Conservation (phyloP, 2,113 vertebrate genomes). For the Chaetorhynchus papuensis region DNA sequence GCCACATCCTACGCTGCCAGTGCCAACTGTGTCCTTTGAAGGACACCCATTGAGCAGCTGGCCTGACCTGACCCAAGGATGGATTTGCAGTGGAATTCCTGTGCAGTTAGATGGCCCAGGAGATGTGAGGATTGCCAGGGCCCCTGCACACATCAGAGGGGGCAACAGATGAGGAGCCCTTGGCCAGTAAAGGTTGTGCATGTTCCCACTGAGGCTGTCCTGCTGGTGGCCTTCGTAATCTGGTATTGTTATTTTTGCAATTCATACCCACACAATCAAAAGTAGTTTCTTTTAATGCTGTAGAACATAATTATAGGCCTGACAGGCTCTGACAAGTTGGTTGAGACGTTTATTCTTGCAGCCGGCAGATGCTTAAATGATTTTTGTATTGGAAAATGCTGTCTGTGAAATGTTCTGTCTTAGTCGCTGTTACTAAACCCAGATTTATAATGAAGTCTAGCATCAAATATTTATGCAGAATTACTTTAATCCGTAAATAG, state of each 20-base stretch:
- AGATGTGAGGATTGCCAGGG: background rate
- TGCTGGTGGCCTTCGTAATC: background rate
- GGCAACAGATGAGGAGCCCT: background rate
- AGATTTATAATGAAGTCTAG: slow-evolving; percentile 24
- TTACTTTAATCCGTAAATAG: slow-evolving; percentile 17
- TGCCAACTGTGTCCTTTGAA: background rate
- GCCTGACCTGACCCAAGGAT: background rate
- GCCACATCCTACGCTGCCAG: rapidly evolving
- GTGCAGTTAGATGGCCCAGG: background rate
- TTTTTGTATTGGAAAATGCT: slow-evolving; percentile 54
- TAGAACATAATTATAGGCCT: slow-evolving; percentile 56
- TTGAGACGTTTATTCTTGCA: slow-evolving; percentile 55
- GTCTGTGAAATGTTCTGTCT: slow-evolving; percentile 28
- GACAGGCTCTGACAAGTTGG: slow-evolving; percentile 57
- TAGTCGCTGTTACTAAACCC: background rate
- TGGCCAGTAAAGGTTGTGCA: rapidly evolving
- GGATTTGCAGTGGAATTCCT: background rate
- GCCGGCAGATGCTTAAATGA: slow-evolving; percentile 39
- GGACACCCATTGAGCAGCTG: background rate
- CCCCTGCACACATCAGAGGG: background rate
- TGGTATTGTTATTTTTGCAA: slow-evolving; percentile 6
- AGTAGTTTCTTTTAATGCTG: slow-evolving; percentile 36
- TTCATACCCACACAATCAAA: background rate
- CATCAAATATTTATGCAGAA: slow-evolving; percentile 37
- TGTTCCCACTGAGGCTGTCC: background rate